A percentile compares a stretch with the other conserved stretches of the same genome.
Evolutionary conservation across 2,113 vertebrate species (phyloP).

Genomic region (Salvelinus sp.): DNA sequence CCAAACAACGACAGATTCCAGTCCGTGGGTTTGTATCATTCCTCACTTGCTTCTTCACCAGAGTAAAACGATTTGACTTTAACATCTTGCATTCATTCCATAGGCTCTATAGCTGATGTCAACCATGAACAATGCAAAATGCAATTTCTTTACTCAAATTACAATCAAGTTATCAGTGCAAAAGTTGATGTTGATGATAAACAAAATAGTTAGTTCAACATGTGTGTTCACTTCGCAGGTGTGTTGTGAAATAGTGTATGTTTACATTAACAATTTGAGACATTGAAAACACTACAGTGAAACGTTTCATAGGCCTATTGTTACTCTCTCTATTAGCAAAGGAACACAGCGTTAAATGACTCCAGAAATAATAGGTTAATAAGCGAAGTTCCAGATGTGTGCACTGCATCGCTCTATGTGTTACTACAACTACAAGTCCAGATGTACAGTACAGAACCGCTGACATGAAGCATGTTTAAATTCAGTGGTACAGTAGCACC

Average conservation of each 20-base stretch:
- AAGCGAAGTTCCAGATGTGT: conserved; percentile 67
- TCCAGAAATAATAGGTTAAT: conserved; percentile 55
- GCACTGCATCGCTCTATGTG: conserved; percentile 46
- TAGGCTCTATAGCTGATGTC: conserved; percentile 5
- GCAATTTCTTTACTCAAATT: background rate
- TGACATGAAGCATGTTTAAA: conserved; percentile 13
- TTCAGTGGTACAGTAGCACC: conserved; percentile 29
- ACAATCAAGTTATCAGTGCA: background rate
- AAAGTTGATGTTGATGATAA: background rate
- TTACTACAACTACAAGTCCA: conserved; percentile 52
- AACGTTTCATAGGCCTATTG: background rate
- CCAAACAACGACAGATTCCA: conserved; percentile 83
- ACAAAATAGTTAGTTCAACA: no score
- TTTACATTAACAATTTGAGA: background rate
- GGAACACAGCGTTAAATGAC: conserved; percentile 36
- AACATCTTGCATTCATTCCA: background rate
- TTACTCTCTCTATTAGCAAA: conserved; percentile 27
- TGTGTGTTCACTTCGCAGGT: no score
- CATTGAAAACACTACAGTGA: conserved; percentile 1
- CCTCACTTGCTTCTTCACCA: conserved; percentile 5
- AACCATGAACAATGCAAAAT: background rate
- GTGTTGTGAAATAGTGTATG: background rate
- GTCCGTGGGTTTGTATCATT: conserved; percentile 82
- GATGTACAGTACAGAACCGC: conserved; percentile 45
- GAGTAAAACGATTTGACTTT: conserved; percentile 15